A percentile compares a stretch with the other conserved stretches of the same genome.
These are phyloP conservation scores for Tylochromis polylepis DNA, from an alignment of 2,113 vertebrate species.

Conservation along the genomic window DNA sequence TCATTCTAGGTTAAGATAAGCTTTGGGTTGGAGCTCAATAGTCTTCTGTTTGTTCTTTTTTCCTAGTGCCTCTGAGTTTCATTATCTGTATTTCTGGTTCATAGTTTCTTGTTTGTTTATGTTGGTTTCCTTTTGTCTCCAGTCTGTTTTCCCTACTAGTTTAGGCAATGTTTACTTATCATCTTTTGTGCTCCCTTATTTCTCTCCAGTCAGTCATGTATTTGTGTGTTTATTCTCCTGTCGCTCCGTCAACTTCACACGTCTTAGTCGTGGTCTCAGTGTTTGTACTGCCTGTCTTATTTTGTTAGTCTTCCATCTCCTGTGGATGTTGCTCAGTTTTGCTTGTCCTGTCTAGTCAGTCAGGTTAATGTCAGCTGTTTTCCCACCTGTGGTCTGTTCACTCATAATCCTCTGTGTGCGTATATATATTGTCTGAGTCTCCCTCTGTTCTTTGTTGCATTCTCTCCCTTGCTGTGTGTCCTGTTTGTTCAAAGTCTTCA, in stretches of 20 bases:
- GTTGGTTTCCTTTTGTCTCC: no score
- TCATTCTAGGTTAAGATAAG: background rate
- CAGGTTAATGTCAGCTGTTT: background rate
- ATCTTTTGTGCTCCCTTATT: no score
- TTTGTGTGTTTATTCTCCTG: background rate
- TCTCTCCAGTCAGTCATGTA: background rate
- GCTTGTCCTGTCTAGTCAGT: background rate
- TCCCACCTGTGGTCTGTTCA: background rate
- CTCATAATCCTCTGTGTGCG: background rate
- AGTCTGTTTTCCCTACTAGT: no score
- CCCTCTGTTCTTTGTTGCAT: background rate
- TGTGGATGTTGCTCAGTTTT: background rate
- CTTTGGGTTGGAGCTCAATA: accelerated
- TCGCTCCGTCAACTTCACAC: background rate
- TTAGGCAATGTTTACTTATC: no score
- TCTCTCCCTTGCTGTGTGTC: no score
- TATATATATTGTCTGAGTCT: background rate
- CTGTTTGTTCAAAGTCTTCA: no score
- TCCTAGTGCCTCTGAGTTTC: background rate
- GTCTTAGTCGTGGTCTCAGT: background rate
- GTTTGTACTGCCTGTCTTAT: background rate
- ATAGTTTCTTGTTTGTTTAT: background rate
- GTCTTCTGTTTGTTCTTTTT: background rate
- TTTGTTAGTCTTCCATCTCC: background rate
- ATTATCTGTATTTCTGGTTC: background rate